Conservation (phyloP, 53 echinoderm and acorn worm species). For the Antedon mediterranea region DNA sequence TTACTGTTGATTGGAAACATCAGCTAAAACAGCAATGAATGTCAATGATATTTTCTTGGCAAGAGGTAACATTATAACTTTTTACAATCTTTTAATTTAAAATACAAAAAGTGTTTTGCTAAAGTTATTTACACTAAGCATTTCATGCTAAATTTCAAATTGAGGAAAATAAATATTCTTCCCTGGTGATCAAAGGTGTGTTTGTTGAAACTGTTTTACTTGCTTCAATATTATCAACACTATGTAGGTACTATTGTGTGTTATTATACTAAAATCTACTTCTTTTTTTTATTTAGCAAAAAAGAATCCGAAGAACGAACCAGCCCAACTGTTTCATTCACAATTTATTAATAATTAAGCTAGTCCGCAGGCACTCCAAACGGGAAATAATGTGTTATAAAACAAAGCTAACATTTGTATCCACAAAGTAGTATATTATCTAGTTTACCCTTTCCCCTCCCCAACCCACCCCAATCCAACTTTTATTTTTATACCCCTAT, state of each 20-base stretch:
- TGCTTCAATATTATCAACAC: too few species aligned
- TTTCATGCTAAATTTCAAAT: too few species aligned
- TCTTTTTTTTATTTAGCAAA: constrained; percentile 43
- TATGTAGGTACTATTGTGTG: too few species aligned
- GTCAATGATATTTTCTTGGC: constrained; percentile 98
- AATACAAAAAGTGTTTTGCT: too few species aligned
- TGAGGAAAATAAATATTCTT: too few species aligned
- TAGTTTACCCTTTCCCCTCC: not conserved
- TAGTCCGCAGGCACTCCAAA: not conserved
- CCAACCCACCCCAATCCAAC: not conserved
- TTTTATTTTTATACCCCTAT: not conserved
- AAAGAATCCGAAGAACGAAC: constrained; percentile 94
- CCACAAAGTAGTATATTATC: not conserved
- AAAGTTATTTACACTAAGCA: not conserved
- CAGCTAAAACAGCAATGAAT: constrained; percentile 98
- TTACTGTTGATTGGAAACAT: constrained; percentile 99
- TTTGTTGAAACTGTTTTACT: too few species aligned
- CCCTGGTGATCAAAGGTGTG: too few species aligned
- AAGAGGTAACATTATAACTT: constrained; percentile 95
- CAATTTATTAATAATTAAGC: not conserved
- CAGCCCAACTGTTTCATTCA: constrained; percentile 5
- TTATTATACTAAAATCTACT: too few species aligned
- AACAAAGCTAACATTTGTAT: not conserved
- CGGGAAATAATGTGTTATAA: not conserved
- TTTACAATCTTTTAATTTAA: too few species aligned